Evolutionary conservation across 2,888 invertebrate genomes (phyloP).

Genomic region (Phragmatobia fuliginosa): DNA sequence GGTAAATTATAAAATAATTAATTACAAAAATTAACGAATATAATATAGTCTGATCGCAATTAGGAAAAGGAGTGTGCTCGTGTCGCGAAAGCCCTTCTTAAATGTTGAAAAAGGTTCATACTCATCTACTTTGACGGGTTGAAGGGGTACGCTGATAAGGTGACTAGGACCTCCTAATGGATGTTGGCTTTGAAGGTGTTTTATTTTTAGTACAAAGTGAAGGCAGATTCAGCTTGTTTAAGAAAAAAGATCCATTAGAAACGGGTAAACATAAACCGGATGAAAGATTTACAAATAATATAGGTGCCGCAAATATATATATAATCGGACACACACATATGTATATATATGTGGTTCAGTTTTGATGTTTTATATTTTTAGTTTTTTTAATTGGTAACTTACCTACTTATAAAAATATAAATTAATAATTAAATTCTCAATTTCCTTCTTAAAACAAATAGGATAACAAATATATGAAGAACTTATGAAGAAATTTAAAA

Average conservation of each 20-base stretch:
- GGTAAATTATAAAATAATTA: not conserved
- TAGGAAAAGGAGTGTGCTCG: not conserved
- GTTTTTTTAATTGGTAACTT: no score
- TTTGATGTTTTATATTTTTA: no score
- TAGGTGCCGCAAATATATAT: no score
- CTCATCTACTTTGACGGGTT: not conserved
- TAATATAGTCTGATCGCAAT: no score
- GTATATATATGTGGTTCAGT: no score
- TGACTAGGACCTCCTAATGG: not conserved
- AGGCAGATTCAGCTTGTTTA: not conserved
- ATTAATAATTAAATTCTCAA: not conserved
- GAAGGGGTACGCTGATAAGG: not conserved
- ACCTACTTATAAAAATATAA: not conserved
- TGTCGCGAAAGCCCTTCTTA: not conserved
- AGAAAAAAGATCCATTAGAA: not conserved
- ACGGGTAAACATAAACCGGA: not conserved
- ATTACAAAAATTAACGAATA: no score
- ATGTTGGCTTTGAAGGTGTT: constrained; percentile 13
- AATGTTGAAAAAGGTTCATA: not conserved
- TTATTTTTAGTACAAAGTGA: constrained; percentile 11
- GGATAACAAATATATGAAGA: not conserved
- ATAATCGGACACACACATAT: no score
- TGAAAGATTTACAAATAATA: not conserved
- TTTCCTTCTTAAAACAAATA: not conserved
- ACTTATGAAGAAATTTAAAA: not conserved